phyloP scores from a whole-genome alignment of 2,797 vertebrate species.

The Cercopithecus mitis region DNA sequence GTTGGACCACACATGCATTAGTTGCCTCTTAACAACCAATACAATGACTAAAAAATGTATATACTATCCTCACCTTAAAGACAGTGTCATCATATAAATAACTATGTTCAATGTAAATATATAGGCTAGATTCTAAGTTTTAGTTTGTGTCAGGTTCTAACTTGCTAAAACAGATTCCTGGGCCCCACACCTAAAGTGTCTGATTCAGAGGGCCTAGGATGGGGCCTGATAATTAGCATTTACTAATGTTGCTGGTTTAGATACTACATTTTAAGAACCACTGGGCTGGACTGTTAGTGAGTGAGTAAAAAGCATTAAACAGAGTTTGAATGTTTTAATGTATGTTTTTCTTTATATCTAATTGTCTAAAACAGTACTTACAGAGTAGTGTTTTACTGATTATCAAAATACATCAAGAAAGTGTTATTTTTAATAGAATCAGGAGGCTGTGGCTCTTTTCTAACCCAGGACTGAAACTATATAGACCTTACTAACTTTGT shows the following conservation, averaged over 20 bases:
- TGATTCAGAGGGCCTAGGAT: neutral
- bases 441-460: neutral
- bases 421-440: neutral
- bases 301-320: neutral
- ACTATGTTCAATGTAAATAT: neutral
- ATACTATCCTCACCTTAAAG: neutral
- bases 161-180: neutral
- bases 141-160: neutral
- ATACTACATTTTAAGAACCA: neutral
- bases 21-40: neutral
- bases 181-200: no score
- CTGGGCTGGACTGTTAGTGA: neutral
- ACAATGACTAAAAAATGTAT: neutral
- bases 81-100: neutral
- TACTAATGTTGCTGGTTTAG: neutral
- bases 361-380: neutral
- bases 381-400: neutral
- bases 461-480: neutral
- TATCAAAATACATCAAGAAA: neutral
- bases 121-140: neutral
- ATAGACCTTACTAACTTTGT: neutral
- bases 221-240: neutral
- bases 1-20: neutral
- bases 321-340: neutral
- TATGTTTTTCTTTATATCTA: neutral